Base-by-base conservation (phyloP, 1,140 invertebrate genomes). In the Drosophila persimilis region DNA sequence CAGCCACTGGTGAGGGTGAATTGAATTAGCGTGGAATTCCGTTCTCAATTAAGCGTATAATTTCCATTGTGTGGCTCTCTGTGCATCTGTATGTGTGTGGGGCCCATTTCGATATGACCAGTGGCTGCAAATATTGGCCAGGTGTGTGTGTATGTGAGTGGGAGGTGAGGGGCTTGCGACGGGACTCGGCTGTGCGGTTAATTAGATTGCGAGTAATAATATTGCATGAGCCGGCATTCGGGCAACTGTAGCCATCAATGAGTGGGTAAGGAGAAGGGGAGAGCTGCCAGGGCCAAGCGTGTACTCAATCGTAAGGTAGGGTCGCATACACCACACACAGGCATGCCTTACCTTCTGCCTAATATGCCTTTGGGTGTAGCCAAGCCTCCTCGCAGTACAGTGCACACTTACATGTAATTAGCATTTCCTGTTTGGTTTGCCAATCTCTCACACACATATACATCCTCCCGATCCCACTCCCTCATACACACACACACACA, bases 191-290 rank as follows among this genome's bases (percentile, higher is more conserved):
- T 45, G 50, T 74, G 81, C 65, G 73, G 73, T 80, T 86, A 86
- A 86, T 86, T 86, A 86, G 81, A 86, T 86, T 86, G 77, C 64
- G 45, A 61, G 73, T 78, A 86, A 85, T 81, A 85, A 88, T 88
- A 80, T 85, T 88, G 73, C 67, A 74, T 65, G 72, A 72, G 47
- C 67, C 29, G 62, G 45, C 65, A 46, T 29, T 72, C 26, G 60
- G 60, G 43, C 60, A 50, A 35, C 60, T 64, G 35, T 65, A 31
- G 45, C 35, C 9, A 1, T 60, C 43, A 61, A n/a, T 39, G 57
- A 11, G 47, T 8, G 24, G 15, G 56, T 31, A 2, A 46, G 17
- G n/a, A 5, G 29, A 26, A 26, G 31, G 7, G 52, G 7, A 7
- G 43, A 48, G 26, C n/a, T 26, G 24, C 24, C 3, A 26, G 6